Percentiles rank a stretch among this genome's conserved stretches.
These are phyloP conservation scores for Delia radicum DNA, from an alignment of 1,140 invertebrate species.

Conservation along the genomic window DNA sequence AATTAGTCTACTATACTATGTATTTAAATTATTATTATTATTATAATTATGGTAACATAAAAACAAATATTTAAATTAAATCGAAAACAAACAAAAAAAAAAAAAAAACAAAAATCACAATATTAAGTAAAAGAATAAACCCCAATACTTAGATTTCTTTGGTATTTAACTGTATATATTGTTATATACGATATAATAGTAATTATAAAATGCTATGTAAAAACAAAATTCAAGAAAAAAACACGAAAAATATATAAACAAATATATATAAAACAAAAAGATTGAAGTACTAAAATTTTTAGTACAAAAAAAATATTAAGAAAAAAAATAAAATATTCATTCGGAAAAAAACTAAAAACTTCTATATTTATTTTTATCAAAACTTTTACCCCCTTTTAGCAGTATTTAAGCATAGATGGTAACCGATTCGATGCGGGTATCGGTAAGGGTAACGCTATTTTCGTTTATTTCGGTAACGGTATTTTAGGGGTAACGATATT, in stretches of 20 bases:
- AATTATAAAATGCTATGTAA: slow-evolving; percentile 19
- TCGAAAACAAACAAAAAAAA: not conserved
- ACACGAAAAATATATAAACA: not conserved
- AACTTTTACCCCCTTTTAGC: no score
- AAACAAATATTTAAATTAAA: not conserved
- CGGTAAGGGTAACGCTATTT: no score
- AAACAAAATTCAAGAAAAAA: not conserved
- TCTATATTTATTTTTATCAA: no score
- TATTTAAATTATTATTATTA: not conserved
- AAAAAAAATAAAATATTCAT: not conserved
- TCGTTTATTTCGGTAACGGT: no score
- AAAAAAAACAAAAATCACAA: not conserved
- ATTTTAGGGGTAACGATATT: no score
- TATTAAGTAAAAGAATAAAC: not conserved
- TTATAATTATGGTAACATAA: not conserved
- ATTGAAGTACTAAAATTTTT: slow-evolving; percentile 8
- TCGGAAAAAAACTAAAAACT: not conserved
- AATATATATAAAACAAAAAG: not conserved
- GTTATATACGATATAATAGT: slow-evolving; percentile 15
- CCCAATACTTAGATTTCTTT: not conserved
- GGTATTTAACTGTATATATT: slow-evolving; percentile 19
- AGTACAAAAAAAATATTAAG: not conserved
- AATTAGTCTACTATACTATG: not conserved
- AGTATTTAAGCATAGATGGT: no score
- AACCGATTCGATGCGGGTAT: no score